Conservation (phyloP, 2,113 vertebrate genomes). For the Sylvia atricapilla region DNA sequence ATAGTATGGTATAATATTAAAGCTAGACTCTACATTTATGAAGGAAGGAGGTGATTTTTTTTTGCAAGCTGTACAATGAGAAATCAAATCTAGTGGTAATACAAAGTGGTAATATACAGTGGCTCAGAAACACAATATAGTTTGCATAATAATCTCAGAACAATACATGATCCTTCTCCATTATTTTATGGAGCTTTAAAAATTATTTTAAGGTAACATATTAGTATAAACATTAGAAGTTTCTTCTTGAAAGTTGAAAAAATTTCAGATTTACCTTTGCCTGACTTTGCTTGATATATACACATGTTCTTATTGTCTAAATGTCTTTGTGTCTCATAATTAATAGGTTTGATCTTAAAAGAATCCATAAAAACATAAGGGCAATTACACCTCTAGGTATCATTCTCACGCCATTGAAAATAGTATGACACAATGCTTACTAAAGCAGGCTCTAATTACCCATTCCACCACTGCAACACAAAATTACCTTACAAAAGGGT, state of each 20-base stretch:
- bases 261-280: slow-evolving; percentile 49
- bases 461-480: not conserved
- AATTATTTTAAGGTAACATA: not conserved
- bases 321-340: slow-evolving; percentile 48
- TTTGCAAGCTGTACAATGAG: not conserved
- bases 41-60: not conserved
- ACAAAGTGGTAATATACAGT: not conserved
- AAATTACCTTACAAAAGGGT: not conserved
- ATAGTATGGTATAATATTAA: not conserved
- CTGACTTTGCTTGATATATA: slow-evolving; percentile 47
- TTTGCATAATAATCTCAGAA: not conserved
- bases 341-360: slow-evolving; percentile 69
- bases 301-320: slow-evolving; percentile 41
- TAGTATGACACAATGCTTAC: slow-evolving; percentile 30
- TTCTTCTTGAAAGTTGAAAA: slow-evolving; percentile 3
- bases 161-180: not conserved
- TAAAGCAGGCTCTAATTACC: slow-evolving; percentile 56
- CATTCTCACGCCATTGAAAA: slow-evolving; percentile 47
- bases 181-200: not conserved
- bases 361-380: slow-evolving; percentile 69
- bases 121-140: not conserved
- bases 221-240: not conserved
- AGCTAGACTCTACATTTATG: not conserved
- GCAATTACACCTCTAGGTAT: slow-evolving; percentile 71
- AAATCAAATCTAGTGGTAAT: not conserved